Conservation (phyloP, 2,888 invertebrate species). For the Syrphus vitripennis region DNA sequence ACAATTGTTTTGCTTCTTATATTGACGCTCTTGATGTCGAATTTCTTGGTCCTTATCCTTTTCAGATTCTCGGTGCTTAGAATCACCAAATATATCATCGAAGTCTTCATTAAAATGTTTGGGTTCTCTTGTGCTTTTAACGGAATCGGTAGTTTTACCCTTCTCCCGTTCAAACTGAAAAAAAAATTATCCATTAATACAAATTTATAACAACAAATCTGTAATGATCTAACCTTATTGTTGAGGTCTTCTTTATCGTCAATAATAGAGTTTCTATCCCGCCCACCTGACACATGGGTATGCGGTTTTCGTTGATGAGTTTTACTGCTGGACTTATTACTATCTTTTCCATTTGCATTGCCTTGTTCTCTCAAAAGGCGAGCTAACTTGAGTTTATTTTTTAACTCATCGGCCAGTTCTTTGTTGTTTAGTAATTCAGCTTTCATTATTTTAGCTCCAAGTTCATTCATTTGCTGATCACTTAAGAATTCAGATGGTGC, state of each 20-base stretch:
- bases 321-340: not conserved
- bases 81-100: slow-evolving; percentile 91
- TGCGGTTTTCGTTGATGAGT: not conserved
- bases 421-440: slow-evolving; percentile 96
- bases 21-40: slow-evolving; percentile 87
- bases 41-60: slow-evolving; percentile 86
- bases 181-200: not conserved
- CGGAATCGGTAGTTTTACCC: slow-evolving; percentile 89
- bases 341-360: not conserved
- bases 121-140: slow-evolving; percentile 86
- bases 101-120: slow-evolving; percentile 87
- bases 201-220: not conserved
- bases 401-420: slow-evolving; percentile 86
- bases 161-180: slow-evolving; percentile 90
- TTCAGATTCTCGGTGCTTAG: slow-evolving; percentile 84
- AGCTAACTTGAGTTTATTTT: slow-evolving; percentile 88
- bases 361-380: slow-evolving; percentile 81
- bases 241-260: slow-evolving; percentile 89
- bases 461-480: slow-evolving; percentile 93
- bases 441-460: slow-evolving; percentile 95
- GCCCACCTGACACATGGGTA: not conserved
- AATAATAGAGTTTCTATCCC: slow-evolving; percentile 90
- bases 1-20: slow-evolving; percentile 90
- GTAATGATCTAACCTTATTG: not conserved
- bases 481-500: slow-evolving; percentile 82